Evolutionary conservation across 2,113 vertebrate species (phyloP).

Genomic region (Ciconia maguari): DNA sequence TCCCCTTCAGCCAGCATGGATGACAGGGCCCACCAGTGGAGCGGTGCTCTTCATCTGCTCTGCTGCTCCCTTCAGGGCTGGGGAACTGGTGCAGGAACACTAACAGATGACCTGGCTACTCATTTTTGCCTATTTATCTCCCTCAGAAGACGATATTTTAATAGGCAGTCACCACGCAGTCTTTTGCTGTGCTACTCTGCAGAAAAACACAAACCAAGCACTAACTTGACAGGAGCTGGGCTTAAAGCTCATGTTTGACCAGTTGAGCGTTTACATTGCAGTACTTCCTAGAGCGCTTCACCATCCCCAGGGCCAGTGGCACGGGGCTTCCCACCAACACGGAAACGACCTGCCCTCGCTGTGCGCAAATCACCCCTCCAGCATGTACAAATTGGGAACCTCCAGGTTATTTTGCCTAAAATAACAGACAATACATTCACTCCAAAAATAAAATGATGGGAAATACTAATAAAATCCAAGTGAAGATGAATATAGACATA

Average conservation of each 20-base stretch:
- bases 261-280: neutral
- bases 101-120: rapidly evolving
- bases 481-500: neutral
- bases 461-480: neutral
- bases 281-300: neutral
- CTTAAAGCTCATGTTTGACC: neutral
- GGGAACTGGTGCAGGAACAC: neutral
- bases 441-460: neutral
- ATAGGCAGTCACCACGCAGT: neutral
- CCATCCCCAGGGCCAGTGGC: neutral
- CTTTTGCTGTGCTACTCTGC: neutral
- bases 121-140: neutral
- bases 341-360: rapidly evolving
- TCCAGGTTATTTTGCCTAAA: neutral
- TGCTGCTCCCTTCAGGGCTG: neutral
- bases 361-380: neutral
- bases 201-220: neutral
- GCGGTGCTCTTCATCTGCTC: neutral
- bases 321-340: neutral
- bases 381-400: rapidly evolving
- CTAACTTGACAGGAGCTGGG: neutral
- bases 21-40: rapidly evolving
- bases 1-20: neutral
- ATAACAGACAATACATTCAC: neutral
- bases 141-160: neutral